phyloP scores from a whole-genome alignment of 2,888 invertebrate species.

The Leucania comma region DNA sequence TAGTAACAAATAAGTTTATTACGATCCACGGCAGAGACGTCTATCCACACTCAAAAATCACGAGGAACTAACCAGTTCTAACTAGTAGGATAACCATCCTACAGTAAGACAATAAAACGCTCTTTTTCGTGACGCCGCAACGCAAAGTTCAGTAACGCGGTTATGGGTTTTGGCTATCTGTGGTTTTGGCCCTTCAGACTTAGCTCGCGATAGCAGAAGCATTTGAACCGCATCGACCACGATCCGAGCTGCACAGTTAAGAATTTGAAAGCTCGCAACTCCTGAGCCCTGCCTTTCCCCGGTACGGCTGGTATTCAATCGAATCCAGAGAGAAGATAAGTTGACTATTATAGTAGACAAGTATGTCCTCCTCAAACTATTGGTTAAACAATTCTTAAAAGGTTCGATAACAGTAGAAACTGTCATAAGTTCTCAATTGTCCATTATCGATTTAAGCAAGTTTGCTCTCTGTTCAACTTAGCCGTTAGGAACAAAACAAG shows the following conservation, averaged over 20 bases:
- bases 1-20: no score
- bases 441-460: conserved; percentile 1
- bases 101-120: no score
- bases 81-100: no score
- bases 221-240: background rate
- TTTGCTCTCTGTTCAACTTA: background rate
- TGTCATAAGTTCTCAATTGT: background rate
- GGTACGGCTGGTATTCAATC: background rate
- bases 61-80: no score
- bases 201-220: background rate
- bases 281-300: background rate
- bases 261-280: background rate
- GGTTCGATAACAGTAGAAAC: background rate
- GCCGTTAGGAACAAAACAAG: conserved; percentile 6
- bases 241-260: background rate
- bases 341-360: background rate
- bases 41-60: no score
- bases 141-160: no score
- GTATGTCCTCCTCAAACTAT: background rate
- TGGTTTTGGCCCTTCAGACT: no score
- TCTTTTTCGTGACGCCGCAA: no score
- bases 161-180: no score
- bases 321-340: background rate
- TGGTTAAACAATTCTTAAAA: background rate
- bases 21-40: no score